Conservation (phyloP, 2,113 vertebrate species). For the Mesocricetus auratus region DNA sequence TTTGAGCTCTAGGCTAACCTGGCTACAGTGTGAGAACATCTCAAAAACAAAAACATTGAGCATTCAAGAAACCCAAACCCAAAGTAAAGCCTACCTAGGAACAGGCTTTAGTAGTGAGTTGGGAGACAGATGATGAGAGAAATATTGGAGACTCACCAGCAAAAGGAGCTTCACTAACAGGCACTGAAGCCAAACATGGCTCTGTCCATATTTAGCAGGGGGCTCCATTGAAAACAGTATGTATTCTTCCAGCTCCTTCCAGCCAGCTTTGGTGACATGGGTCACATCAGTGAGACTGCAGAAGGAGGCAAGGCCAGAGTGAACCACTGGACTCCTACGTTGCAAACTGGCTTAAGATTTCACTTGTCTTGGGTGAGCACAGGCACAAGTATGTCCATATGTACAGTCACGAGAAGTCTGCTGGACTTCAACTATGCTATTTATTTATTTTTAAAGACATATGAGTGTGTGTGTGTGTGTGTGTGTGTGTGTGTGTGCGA, state of each 20-base stretch:
- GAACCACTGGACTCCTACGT: background rate
- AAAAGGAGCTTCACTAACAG: background rate
- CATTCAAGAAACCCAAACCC: background rate
- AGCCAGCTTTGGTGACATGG: background rate
- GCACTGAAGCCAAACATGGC: background rate
- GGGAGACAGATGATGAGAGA: background rate
- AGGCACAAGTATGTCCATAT: background rate
- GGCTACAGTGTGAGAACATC: background rate
- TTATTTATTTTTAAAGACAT: background rate
- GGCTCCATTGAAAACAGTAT: background rate
- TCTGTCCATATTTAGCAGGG: background rate
- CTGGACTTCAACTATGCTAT: background rate
- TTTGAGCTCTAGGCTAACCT: background rate
- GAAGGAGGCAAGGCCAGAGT: background rate
- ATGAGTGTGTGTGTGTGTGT: background rate
- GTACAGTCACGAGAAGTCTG: background rate
- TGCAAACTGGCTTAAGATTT: background rate
- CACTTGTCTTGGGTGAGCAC: background rate
- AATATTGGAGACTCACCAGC: background rate
- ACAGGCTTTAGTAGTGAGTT: slow-evolving; percentile 34
- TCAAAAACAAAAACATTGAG: background rate
- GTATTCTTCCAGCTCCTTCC: background rate
- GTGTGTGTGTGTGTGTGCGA: background rate
- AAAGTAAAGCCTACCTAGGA: slow-evolving; percentile 5
- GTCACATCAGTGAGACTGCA: background rate